These are phyloP conservation scores for Platygyra sinensis DNA, from an alignment of 64 coral and sea anemone genomes.

Conservation along the genomic window DNA sequence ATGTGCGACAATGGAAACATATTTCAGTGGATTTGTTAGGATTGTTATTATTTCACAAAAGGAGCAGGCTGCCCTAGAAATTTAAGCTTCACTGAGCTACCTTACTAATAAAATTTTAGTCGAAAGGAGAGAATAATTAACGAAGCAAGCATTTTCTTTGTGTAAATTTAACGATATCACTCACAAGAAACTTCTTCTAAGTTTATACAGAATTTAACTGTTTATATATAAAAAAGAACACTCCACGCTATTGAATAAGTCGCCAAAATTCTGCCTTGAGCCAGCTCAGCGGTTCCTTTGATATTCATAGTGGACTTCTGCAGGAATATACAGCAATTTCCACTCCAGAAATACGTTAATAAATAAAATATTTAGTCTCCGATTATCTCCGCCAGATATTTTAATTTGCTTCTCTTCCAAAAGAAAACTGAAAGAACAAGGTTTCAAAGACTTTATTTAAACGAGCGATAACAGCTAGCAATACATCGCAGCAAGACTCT, in stretches of 20 bases:
- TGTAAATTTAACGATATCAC: neutral
- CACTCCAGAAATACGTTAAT: neutral
- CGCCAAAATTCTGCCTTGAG: conserved; percentile 18
- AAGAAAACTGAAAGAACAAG: too few species aligned
- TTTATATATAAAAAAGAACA: neutral
- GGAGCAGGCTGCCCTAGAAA: too few species aligned
- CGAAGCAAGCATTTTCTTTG: neutral
- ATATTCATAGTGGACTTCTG: neutral
- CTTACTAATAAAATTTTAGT: neutral
- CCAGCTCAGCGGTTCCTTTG: neutral
- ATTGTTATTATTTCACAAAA: neutral
- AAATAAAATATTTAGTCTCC: conserved; percentile 14
- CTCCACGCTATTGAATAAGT: neutral
- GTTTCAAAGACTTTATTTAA: too few species aligned
- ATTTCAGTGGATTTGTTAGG: neutral
- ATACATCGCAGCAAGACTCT: too few species aligned
- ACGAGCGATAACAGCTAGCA: too few species aligned
- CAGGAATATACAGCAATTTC: neutral
- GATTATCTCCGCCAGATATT: neutral
- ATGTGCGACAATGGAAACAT: neutral
- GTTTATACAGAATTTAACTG: neutral
- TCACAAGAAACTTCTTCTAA: neutral
- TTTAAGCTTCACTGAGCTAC: too few species aligned
- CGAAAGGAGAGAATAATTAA: neutral
- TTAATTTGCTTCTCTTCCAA: neutral